A percentile compares a stretch with the other conserved stretches of the same genome.
Evolutionary conservation across 1,140 invertebrate species (phyloP).

Genomic region (Patella vulgata): DNA sequence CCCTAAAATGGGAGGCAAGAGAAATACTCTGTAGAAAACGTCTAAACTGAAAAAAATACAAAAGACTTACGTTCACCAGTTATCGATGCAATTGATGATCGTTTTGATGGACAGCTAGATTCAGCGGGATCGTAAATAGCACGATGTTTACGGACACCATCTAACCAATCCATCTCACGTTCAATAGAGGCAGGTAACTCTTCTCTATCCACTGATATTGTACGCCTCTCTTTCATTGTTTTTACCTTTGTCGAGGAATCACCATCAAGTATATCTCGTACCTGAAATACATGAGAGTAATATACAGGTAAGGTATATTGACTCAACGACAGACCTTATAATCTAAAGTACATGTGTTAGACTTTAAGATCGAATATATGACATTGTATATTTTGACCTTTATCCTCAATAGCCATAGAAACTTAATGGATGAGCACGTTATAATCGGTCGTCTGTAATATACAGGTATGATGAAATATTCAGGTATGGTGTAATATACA

Average conservation of each 20-base stretch:
- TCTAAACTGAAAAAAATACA: no score
- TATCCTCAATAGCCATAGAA: no score
- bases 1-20: no score
- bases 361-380: no score
- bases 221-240: conserved; percentile 37
- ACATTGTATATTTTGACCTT: no score
- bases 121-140: conserved; percentile 12
- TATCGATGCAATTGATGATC: conserved; percentile 26
- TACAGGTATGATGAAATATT: no score
- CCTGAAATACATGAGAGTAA: neutral
- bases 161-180: conserved; percentile 37
- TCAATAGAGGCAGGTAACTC: conserved; percentile 24
- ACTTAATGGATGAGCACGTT: no score
- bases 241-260: conserved; percentile 5
- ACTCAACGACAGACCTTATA: no score
- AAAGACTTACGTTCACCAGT: conserved; percentile 17
- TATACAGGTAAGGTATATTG: neutral
- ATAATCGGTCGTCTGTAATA: no score
- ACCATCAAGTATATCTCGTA: conserved; percentile 16
- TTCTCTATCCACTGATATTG: conserved; percentile 38
- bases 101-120: conserved; percentile 25
- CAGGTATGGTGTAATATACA: no score
- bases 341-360: no score
- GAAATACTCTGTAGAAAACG: no score
- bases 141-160: conserved; percentile 12